Conservation (phyloP, 53 echinoderm and acorn worm genomes). For the Mesocentrotus franciscanus region DNA sequence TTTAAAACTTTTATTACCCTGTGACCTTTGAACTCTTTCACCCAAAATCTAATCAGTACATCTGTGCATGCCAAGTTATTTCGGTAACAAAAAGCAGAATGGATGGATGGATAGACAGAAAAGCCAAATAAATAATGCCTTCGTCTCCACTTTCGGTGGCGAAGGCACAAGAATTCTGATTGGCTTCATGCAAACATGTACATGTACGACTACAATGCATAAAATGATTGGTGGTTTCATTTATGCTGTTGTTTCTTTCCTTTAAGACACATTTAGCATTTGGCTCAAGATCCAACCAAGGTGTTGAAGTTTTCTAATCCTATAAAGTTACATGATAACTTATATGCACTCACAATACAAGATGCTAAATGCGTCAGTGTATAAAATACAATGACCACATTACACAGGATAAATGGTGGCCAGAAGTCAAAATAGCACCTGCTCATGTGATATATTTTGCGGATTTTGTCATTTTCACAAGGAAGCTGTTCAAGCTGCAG, state of each 20-base stretch:
- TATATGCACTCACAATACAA: neutral
- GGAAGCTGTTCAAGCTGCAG: slow-evolving; percentile 12
- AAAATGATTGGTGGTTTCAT: neutral
- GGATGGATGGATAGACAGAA: no score
- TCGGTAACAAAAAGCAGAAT: no score
- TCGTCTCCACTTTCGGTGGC: no score
- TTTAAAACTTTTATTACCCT: no score
- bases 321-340: neutral
- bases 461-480: slow-evolving; percentile 31
- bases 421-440: slow-evolving; percentile 26
- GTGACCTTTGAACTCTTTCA: no score
- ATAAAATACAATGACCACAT: slow-evolving; percentile 42
- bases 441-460: neutral
- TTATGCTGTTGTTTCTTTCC: neutral
- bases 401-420: slow-evolving; percentile 12
- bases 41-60: no score
- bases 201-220: neutral
- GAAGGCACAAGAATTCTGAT: no score
- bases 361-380: neutral
- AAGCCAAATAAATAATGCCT: no score
- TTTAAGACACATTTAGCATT: neutral
- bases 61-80: no score
- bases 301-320: no score
- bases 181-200: neutral
- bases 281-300: neutral